Evolutionary conservation across 2,797 vertebrate genomes (phyloP).

Genomic region (Lates japonicus): DNA sequence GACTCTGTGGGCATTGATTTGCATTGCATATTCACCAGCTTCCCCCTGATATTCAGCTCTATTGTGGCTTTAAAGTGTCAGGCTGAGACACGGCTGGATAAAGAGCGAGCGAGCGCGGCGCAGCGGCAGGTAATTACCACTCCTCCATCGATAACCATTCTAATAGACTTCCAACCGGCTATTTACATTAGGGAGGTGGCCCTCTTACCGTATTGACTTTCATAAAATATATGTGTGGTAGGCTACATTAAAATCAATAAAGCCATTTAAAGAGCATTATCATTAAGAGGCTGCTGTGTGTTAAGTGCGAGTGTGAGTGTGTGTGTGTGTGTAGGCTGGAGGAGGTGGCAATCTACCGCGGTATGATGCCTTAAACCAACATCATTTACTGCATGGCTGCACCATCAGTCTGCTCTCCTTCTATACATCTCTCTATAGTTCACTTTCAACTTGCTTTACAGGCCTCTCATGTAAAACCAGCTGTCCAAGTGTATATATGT

Average conservation of each 20-base stretch:
- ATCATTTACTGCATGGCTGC: constrained; percentile 82
- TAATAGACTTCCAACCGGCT: constrained; percentile 82
- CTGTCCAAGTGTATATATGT: neutral
- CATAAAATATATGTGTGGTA: constrained; percentile 81
- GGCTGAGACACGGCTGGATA: constrained; percentile 58
- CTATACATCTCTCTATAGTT: constrained; percentile 39
- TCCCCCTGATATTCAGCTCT: constrained; percentile 25
- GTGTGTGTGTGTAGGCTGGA: constrained; percentile 50
- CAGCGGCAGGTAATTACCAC: constrained; percentile 78
- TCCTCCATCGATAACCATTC: constrained; percentile 80
- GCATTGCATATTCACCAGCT: constrained; percentile 53
- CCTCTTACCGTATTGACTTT: constrained; percentile 80
- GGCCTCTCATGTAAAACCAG: constrained; percentile 25
- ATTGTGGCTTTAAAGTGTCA: constrained; percentile 63
- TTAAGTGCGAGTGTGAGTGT: constrained; percentile 62
- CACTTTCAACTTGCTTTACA: constrained; percentile 23
- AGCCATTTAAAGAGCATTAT: constrained; percentile 83
- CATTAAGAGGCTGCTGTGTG: constrained; percentile 78
- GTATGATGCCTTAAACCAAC: constrained; percentile 80
- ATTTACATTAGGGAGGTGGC: constrained; percentile 78
- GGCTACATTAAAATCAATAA: constrained; percentile 85
- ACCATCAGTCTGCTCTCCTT: constrained; percentile 48
- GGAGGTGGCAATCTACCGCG: constrained; percentile 54
- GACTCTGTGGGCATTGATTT: constrained; percentile 44
- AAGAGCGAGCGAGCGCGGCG: constrained; percentile 50